A percentile compares a stretch with the other conserved stretches of the same genome.
Conservation (phyloP, 2,113 vertebrate genomes). For the Cygnus atratus region DNA sequence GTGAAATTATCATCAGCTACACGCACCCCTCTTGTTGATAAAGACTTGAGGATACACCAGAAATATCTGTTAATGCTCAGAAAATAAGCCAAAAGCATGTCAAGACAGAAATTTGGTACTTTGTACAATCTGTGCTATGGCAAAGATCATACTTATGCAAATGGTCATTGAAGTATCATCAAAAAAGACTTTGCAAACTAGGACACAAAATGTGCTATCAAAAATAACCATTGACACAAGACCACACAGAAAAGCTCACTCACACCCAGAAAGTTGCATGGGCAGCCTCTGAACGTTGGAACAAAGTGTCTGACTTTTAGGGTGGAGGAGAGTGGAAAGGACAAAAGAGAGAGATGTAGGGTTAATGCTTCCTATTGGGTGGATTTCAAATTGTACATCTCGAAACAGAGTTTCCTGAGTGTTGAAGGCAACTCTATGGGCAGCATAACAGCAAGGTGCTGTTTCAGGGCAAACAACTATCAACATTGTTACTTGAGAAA, state of each 20-base stretch:
- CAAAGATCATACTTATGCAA: not conserved
- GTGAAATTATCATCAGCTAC: not conserved
- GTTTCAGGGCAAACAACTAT: not conserved
- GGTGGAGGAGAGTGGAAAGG: not conserved
- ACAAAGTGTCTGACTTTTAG: not conserved
- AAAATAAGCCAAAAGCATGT: not conserved
- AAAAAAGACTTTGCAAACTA: not conserved
- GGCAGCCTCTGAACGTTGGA: not conserved
- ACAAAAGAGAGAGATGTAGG: not conserved
- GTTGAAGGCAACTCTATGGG: not conserved
- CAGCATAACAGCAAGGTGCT: not conserved
- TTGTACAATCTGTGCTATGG: not conserved
- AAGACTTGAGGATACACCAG: not conserved
- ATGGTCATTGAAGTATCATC: not conserved
- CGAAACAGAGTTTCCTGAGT: rapidly evolving
- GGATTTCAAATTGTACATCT: not conserved
- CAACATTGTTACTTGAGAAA: not conserved
- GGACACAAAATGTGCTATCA: not conserved
- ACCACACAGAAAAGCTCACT: not conserved
- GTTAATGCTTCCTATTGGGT: not conserved
- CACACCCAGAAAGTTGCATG: no score
- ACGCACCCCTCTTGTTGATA: no score
- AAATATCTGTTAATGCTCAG: not conserved
- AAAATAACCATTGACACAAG: not conserved
- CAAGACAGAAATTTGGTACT: not conserved